Base-by-base conservation (phyloP, 2,797 vertebrate species). In the Sus cebifrons region DNA sequence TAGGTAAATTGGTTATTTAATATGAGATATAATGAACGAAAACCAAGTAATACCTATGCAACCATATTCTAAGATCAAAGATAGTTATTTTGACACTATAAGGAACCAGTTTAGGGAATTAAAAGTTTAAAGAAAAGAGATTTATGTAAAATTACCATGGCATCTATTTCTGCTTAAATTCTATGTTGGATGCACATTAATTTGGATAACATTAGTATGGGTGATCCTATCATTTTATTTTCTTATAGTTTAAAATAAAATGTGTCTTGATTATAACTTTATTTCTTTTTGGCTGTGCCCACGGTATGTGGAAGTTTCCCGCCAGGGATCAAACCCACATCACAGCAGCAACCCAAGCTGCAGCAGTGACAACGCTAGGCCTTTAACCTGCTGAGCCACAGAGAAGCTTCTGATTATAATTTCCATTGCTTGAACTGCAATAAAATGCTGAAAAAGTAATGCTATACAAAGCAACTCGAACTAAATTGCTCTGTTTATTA, bases 381-480 rank as follows among this genome's bases (percentile, higher is more conserved):
- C 44, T 49, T 49, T 49, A 49, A 49, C 44, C 44, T 49, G 9
- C 44, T 49, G 44, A 49, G 44, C 44, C 44, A 49, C 44, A 49
- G 44, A 49, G 44, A 10, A 49, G 44, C n/a, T 75, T 97, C 96
- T 97, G 60, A 97, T 81, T 94, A 32, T 32, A 92, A 96, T 98
- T 97, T 77, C 81, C 75, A 86, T 91, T 92, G 95, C 84, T 97
- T 97, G 89, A 73, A 94, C 70, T 95, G 79, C 29, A 65, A 97
- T 86, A 95, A 98, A 97, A 92, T 97, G 86, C 95, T 97, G 68
- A 96, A 95, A 95, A 97, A 97, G 95, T 97, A 98, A 95, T 93
- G 93, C 20, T 96, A 67, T 84, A 88, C 95, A 96, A 96, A 98
- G 97, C 95, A 98, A 93, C 84, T 95, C 91, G 83, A 96, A 36